A percentile compares a stretch with the other conserved stretches of the same genome.
Evolutionary conservation across 2,888 invertebrate species (phyloP).

Genomic region (Cinara cedri): DNA sequence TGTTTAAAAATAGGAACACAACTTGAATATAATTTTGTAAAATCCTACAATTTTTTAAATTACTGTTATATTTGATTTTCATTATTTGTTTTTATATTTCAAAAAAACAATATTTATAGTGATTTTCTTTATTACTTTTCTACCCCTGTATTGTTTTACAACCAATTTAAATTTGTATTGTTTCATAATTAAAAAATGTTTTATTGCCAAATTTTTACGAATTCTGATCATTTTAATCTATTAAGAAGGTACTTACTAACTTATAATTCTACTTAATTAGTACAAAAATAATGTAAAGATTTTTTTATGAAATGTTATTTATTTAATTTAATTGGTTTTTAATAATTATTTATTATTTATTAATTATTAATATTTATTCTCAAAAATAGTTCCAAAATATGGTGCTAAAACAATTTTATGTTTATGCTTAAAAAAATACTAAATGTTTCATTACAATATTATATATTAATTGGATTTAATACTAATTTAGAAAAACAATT

Average conservation of each 20-base stretch:
- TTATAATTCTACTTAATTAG: not conserved
- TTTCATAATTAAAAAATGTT: not conserved
- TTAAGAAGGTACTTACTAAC: not conserved
- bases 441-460: not conserved
- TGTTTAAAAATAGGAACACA: not conserved
- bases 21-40: not conserved
- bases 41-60: not conserved
- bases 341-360: too few relatives aligned
- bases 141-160: not conserved
- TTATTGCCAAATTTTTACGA: not conserved
- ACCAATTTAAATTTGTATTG: not conserved
- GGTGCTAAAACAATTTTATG: constrained; percentile 10
- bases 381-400: not conserved
- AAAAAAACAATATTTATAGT: too few relatives aligned
- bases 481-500: not conserved
- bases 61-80: not conserved
- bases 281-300: not conserved
- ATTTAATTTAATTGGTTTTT: not conserved
- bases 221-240: not conserved
- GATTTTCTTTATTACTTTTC: not conserved
- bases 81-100: too few relatives aligned
- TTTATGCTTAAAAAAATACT: not conserved
- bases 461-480: not conserved
- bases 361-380: too few relatives aligned
- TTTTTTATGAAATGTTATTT: not conserved